Base-by-base conservation (phyloP, 2,113 vertebrate genomes). In the Axis porcinus region DNA sequence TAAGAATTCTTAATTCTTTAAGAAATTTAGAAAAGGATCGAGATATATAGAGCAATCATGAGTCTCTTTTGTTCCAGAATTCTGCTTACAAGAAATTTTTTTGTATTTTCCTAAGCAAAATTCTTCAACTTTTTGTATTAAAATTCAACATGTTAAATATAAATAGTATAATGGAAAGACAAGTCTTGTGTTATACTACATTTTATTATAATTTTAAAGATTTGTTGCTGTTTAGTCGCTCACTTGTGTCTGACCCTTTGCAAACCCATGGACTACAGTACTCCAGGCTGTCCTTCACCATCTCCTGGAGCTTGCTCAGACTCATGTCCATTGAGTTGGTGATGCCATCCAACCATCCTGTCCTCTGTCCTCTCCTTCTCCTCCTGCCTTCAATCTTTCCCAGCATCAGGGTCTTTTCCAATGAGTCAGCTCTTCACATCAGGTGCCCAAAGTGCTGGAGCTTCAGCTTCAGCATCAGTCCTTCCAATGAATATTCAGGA, bases 191-290 rank as follows among this genome's bases (percentile, higher is more conserved):
- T 62, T 64, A 60, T 12, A 89, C 21, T 33, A 30, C 1, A 25
- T 15, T 87, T 54, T 52, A 82, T 83, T 83, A 67, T 79, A 57
- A 95, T 84, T 93, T 95, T 70, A 96, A 93, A 47, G 47, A 86
- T 60, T 86, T 40, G 19, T 40, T 40, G 67, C 10, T 70, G 19
- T 70, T 40, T 40, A 70, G 67, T 23, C 0, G 0, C n/a, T 70
- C 67, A 40, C 67, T 70, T 40, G n/a, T 40, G 19, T 70, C 67
- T 70, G n/a, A 40, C 67, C 19, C 67, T 70, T 40, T 70, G 67
- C 11, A 5, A 70, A 19, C 2, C 19, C 19, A 21, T 23, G n/a
- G 67, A 70, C 67, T 70, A 19, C n/a, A 70, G 67, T n/a, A 70
- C 5, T 2, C 67, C 67, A 70, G n/a, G 67, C n/a, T 12, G 67